Conservation (phyloP, 2,797 vertebrate species). For the Moxostoma hubbsi region DNA sequence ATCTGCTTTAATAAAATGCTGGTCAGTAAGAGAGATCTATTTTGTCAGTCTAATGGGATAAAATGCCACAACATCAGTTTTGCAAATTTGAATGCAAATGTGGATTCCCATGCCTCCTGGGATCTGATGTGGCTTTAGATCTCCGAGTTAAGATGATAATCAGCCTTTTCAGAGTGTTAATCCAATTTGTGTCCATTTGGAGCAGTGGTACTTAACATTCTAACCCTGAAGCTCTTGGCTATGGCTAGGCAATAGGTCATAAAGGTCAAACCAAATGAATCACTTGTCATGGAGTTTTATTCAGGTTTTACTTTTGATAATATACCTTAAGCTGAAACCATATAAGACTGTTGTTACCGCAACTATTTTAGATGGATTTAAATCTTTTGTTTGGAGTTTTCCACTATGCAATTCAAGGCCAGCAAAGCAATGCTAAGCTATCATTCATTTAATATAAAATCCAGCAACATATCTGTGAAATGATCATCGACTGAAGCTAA, state of each 20-base stretch:
- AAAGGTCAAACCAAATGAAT: not conserved
- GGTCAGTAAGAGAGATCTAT: conserved; percentile 26
- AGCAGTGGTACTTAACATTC: not conserved
- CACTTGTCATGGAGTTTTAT: conserved; percentile 5
- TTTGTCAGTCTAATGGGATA: conserved; percentile 77
- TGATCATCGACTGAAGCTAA: conserved; percentile 27
- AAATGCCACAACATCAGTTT: conserved; percentile 70
- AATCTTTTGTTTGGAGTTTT: not conserved
- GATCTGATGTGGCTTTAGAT: conserved; percentile 55
- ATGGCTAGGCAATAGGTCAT: not conserved
- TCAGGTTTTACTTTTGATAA: not conserved
- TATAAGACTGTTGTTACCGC: no score
- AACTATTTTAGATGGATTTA: not conserved
- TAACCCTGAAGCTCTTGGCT: conserved; percentile 18
- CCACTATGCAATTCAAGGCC: no score
- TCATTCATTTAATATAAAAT: conserved; percentile 10
- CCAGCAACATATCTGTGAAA: conserved; percentile 7
- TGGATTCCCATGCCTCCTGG: conserved; percentile 52
- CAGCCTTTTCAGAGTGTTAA: conserved; percentile 66
- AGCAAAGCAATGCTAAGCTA: not conserved
- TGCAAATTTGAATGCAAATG: conserved; percentile 74
- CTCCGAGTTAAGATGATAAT: conserved; percentile 57
- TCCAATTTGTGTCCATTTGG: conserved; percentile 56
- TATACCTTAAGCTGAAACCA: no score
- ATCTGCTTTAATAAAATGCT: conserved; percentile 62